phyloP scores from a whole-genome alignment of 1,140 invertebrate genomes.

The Sycobia sp. region DNA sequence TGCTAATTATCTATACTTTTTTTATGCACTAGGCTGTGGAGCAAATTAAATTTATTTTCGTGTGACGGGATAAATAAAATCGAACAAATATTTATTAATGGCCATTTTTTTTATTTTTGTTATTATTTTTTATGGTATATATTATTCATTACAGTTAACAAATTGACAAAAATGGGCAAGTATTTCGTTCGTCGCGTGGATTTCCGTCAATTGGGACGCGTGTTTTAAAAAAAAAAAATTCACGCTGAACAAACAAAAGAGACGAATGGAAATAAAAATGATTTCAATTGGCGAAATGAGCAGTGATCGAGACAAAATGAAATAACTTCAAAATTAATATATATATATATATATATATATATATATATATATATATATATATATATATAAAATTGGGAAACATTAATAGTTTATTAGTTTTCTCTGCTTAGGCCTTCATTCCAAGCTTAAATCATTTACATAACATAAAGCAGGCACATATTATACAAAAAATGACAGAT shows the following conservation, averaged over 20 bases:
- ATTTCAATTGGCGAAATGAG: not conserved
- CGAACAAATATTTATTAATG: constrained; percentile 9
- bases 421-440: constrained; percentile 16
- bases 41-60: no score
- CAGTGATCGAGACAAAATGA: not conserved
- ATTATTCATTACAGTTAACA: constrained; percentile 10
- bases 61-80: not conserved
- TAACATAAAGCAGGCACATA: not conserved
- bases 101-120: constrained; percentile 18
- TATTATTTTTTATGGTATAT: constrained; percentile 7
- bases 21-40: no score
- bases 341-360: no score
- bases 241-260: not conserved
- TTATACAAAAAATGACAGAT: not conserved
- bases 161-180: constrained; percentile 18
- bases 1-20: no score
- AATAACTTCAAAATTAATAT: no score
- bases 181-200: not conserved
- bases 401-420: constrained; percentile 1
- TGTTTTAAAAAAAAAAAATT: no score
- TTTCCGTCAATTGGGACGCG: no score
- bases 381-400: no score
- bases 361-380: no score
- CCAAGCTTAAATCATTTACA: no score
- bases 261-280: not conserved